These are phyloP conservation scores for Rhinopomastus cyanomelas DNA, from an alignment of 2,113 vertebrate species.

Conservation along the genomic window DNA sequence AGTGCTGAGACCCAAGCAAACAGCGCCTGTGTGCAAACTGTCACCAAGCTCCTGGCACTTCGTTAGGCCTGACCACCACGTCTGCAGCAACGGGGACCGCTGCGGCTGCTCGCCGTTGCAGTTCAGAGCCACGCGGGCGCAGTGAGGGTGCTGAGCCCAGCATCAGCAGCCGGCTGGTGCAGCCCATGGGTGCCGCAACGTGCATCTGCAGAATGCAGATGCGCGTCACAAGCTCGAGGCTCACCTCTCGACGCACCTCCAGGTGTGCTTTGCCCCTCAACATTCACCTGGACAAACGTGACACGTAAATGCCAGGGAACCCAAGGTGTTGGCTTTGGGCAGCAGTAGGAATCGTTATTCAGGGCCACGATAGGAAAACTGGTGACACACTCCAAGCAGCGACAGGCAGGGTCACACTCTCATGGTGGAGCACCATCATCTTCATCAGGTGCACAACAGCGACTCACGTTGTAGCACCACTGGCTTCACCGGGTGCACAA, in stretches of 20 bases:
- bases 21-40: slow-evolving; percentile 69
- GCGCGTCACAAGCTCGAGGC: neutral
- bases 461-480: too few relatives aligned
- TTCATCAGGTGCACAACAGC: too few relatives aligned
- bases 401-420: neutral
- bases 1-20: slow-evolving; percentile 69
- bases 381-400: neutral
- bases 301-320: neutral
- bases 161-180: slow-evolving; percentile 38
- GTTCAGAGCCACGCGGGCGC: too few relatives aligned
- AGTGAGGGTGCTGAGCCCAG: neutral
- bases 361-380: neutral
- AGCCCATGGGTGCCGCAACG: slow-evolving; percentile 48
- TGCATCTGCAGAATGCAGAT: neutral
- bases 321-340: neutral
- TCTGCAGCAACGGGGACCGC: slow-evolving; percentile 50
- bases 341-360: neutral
- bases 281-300: neutral
- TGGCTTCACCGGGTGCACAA: too few relatives aligned
- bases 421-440: too few relatives aligned
- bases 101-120: slow-evolving; percentile 47
- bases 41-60: slow-evolving; percentile 68
- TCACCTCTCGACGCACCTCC: neutral
- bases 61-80: slow-evolving; percentile 67
- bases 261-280: neutral